Conservation (phyloP, 2,797 vertebrate species). For the Gallinago nigripennis region DNA sequence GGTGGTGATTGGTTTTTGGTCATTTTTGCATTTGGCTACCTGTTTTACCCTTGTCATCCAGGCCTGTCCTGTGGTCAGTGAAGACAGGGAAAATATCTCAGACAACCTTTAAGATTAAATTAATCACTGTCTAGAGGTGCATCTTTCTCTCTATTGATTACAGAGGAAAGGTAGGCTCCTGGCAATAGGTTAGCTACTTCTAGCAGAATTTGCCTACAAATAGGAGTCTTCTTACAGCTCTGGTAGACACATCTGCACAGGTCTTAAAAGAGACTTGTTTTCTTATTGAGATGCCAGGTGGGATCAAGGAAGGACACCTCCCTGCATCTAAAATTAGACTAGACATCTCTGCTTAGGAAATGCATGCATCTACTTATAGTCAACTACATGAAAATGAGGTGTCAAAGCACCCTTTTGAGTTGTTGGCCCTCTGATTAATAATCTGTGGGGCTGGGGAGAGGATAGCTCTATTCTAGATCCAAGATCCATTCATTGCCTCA, state of each 20-base stretch:
- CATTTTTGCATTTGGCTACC: not conserved
- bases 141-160: not conserved
- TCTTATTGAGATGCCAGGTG: not conserved
- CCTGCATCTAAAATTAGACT: not conserved
- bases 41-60: not conserved
- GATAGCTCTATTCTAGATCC: not conserved
- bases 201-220: not conserved
- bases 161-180: not conserved
- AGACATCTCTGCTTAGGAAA: not conserved
- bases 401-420: not conserved
- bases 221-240: not conserved
- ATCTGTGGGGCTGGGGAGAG: not conserved
- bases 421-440: accelerated
- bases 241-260: not conserved
- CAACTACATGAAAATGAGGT: not conserved
- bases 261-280: not conserved
- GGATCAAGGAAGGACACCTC: not conserved
- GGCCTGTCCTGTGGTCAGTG: not conserved
- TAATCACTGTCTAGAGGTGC: not conserved
- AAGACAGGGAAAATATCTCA: not conserved
- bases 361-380: not conserved
- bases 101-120: not conserved
- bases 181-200: not conserved
- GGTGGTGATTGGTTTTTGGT: not conserved
- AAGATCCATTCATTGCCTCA: not conserved